Conservation (phyloP, 1,140 invertebrate genomes). For the Notospermus geniculatus region DNA sequence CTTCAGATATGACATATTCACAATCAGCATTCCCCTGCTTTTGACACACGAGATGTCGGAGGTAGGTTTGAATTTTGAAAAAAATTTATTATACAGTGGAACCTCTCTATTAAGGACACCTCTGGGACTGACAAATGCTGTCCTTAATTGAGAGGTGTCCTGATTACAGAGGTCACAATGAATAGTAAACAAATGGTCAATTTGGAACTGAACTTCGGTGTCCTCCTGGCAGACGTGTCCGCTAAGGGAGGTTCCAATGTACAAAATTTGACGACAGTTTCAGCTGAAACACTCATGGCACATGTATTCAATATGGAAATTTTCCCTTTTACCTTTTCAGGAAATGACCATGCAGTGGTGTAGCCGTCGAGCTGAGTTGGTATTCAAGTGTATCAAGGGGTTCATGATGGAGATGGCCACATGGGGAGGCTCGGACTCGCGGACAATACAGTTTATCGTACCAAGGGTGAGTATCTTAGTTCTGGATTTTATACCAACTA, state of each 20-base stretch:
- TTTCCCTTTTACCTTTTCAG: slow-evolving; percentile 44
- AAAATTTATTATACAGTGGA: too few species aligned
- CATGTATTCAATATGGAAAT: slow-evolving; percentile 21
- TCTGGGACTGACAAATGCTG: too few species aligned
- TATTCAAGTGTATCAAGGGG: slow-evolving; percentile 98
- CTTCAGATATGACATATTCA: slow-evolving; percentile 89
- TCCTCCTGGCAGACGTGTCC: too few species aligned
- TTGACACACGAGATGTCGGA: slow-evolving; percentile 92
- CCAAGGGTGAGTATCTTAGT: slow-evolving; percentile 68
- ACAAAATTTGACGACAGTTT: too few species aligned
- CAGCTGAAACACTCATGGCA: slow-evolving; percentile 11
- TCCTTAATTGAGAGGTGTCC: too few species aligned
- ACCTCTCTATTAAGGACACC: too few species aligned
- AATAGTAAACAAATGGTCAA: too few species aligned
- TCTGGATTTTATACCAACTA: too few species aligned
- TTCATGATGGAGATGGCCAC: slow-evolving; percentile 97
- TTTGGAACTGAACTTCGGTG: too few species aligned
- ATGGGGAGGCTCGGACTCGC: slow-evolving; percentile 80
- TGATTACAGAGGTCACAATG: too few species aligned
- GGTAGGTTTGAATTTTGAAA: slow-evolving; percentile 58
- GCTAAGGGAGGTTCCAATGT: too few species aligned
- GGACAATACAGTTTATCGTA: slow-evolving; percentile 81
- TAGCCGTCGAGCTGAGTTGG: slow-evolving; percentile 88
- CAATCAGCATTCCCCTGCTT: slow-evolving; percentile 87
- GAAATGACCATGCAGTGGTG: slow-evolving; percentile 98